Base-by-base conservation (phyloP, 2,113 vertebrate species). In the Columba livia region DNA sequence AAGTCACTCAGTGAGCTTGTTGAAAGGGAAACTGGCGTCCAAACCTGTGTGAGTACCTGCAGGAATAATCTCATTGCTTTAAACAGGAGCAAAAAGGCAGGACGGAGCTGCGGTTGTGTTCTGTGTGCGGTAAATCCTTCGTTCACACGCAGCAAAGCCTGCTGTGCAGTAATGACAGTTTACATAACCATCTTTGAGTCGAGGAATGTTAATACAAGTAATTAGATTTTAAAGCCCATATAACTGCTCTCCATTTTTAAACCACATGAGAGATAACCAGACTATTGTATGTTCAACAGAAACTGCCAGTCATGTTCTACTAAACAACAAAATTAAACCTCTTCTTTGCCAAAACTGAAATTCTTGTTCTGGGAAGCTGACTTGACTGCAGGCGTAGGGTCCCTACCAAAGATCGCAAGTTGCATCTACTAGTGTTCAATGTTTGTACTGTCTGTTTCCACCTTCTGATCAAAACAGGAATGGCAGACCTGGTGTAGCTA, bases 391-490 rank as follows among this genome's bases (percentile, higher is more conserved):
- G n/a, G 32, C 47, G 40, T 60, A 60, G 78, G 38, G 81, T 82
- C 89, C 89, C 90, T 84, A 79, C 95, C 96, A 96, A 80, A 90
- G 95, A 94, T 16, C 69, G 83, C 36, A 75, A 79, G 40, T 60
- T 82, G 69, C 79, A 84, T 64, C 77, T 58, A 62, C 0, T 65
- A 87, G 75, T 84, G 78, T 96, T 97, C 79, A 56, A 1, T 97
- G 90, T 97, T 15, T 60, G 92, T 97, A 64, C 51, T 95, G 94
- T 96, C 89, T 88, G 53, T 94, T 92, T 94, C 90, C 75, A 77
- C 85, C 85, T 96, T 93, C 88, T 74, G 90, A 60, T 92, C 79
- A 21, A 69, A 94, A 78, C 3, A 15, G 75, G 79, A 92, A 72
- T 47, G 75, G 79, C 56, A 60, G 78, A 94, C 48, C 71, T 64